Evolutionary conservation across 2,113 vertebrate genomes (phyloP), one percentile per base, ranked within the genome.

Genomic region (Marmota flaviventris): DNA sequence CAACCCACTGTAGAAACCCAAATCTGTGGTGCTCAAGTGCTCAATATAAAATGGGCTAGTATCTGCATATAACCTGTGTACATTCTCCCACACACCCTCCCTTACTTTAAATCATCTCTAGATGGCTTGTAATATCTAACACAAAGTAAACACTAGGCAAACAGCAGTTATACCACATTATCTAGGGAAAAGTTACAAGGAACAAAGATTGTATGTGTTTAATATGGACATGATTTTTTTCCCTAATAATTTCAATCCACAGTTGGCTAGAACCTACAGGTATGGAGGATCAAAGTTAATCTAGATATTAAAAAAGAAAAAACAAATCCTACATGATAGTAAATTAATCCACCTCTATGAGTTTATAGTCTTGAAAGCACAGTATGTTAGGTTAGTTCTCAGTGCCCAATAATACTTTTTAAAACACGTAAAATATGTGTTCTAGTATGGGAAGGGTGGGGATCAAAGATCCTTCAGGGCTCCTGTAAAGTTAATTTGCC

Each of bases 361-460:
- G 39, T 94, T 77, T 65, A 32, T n/a, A 48, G 14, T 78, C 77
- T 69, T 89, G 56, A 97, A 91, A 94, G 39, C 67, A 88, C 14
- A 73, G 53, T 34, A 37, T 65, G 22, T 83, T 72, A 51, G 10
- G 8, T 34, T 34, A 39, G 24, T 56, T 85, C 78, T 78, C 82
- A 42, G 42, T 27, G 11, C 85, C 67, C 91, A 25, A 39, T 51
- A 91, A 93, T 42, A 92, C 56, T 85, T 72, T 76, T 18, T 29
- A 39, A 25, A 75, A 24, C 63, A 75, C 45, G 51, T 69, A 77
- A 82, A 34, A 20, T 37, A 32, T n/a, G 69, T 69, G 24, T 58
- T 75, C 56, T 91, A 70, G 37, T 34, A n/a, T 48, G 48, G 56
- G 27, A 53, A 22, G 42, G 18, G 58, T 65, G 20, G 45, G 20